Conservation (phyloP, 2,797 vertebrate species). For the Channa striata region DNA sequence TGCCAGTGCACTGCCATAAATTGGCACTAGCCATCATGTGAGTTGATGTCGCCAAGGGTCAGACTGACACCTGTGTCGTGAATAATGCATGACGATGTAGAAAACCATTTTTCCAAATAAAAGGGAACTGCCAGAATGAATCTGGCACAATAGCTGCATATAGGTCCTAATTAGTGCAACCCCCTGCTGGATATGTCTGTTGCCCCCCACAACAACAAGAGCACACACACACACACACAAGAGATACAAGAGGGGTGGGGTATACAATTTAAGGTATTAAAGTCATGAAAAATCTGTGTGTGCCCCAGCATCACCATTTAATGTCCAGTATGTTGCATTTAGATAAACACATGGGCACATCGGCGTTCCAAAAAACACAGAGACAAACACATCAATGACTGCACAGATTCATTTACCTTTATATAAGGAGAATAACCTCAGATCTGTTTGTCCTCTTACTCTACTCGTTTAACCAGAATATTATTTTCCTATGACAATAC, state of each 20-base stretch:
- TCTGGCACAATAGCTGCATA: conserved; percentile 70
- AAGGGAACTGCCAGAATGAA: conserved; percentile 68
- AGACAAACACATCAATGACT: conserved; percentile 33
- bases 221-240: conserved; percentile 46
- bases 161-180: conserved; percentile 78
- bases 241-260: conserved; percentile 37
- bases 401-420: conserved; percentile 44
- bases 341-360: conserved; percentile 36
- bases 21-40: conserved; percentile 18
- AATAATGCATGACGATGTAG: conserved; percentile 77
- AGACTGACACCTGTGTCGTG: conserved; percentile 74
- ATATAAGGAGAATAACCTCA: conserved; percentile 36
- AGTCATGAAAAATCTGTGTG: conserved; percentile 42
- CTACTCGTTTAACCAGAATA: conserved; percentile 43
- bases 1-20: conserved; percentile 13
- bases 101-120: conserved; percentile 28
- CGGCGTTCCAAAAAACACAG: conserved; percentile 35
- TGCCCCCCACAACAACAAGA: conserved; percentile 47
- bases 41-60: conserved; percentile 56
- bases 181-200: conserved; percentile 25
- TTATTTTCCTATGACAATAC: conserved; percentile 14
- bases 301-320: no score
- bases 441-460: conserved; percentile 33
- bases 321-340: conserved; percentile 17
- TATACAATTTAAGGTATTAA: conserved; percentile 49